Base-by-base conservation (phyloP, 2,888 invertebrate genomes). In the Napeogenes inachia region DNA sequence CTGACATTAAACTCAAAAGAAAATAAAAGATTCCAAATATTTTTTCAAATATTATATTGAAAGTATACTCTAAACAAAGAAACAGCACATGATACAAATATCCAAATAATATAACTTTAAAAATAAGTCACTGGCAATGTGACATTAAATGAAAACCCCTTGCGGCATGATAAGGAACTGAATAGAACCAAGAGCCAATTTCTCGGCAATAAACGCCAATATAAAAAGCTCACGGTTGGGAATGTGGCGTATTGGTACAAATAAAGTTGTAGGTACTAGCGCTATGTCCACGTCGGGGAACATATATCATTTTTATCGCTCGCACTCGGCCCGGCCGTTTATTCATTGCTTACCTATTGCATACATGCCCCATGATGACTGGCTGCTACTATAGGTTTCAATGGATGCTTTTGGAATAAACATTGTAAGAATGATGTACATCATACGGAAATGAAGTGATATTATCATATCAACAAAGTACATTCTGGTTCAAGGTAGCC, bases 241-340 rank as follows among this genome's bases (percentile, higher is more conserved):
- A 68, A 68, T 68, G 70, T 70, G 72, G 75, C 74, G 77, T 77
- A 80, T 80, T 81, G 82, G 85, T 81, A 80, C 84, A 86, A 84
- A 86, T 85, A 86, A 84, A 83, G 82, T 84, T 81, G 80, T 42
- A 42, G 42, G 42, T 77, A 78, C 81, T 74, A 72, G 77, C 75
- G 75, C 75, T 71, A 78, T 80, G 84, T 83, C 82, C 85, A 81
- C 84, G 79, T 83, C 77, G 81, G 81, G 70, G 73, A 73, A 72
- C 83, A 86, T 91, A 89, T 89, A 87, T 91, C 89, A 91, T 90
- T 91, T 91, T 91, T 91, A 91, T 91, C 89, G 89, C 82, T 80
- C 81, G 81, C 82, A 82, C 85, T 85, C 81, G 80, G 79, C 76
- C 80, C 81, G 78, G 76, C 77, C 84, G 84, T 84, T 87, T 89